Conservation (phyloP, 2,888 invertebrate species). For the Agriopis marginaria region DNA sequence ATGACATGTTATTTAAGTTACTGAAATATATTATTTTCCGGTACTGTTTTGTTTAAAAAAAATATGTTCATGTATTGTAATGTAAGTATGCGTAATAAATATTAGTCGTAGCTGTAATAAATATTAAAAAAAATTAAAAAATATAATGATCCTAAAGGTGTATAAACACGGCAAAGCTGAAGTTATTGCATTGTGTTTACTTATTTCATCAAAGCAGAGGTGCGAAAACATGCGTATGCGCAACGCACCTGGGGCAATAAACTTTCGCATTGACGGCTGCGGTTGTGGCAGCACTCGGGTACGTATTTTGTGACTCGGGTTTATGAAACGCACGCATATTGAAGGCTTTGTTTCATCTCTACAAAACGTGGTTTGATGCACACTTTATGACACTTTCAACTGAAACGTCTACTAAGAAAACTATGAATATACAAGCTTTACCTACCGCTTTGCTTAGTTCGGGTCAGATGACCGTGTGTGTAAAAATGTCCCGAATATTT, state of each 20-base stretch:
- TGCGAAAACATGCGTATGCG: constrained; percentile 65
- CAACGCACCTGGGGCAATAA: constrained; percentile 63
- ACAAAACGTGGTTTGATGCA: background rate
- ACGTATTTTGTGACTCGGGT: background rate
- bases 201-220: constrained; percentile 45
- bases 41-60: too few relatives aligned
- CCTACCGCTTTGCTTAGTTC: too few relatives aligned
- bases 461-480: too few relatives aligned
- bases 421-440: background rate
- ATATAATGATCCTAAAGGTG: background rate
- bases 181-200: constrained; percentile 18
- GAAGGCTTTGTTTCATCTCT: constrained; percentile 18
- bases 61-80: too few relatives aligned
- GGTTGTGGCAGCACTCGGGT: constrained; percentile 27
- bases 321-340: constrained; percentile 26
- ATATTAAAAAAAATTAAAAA: too few relatives aligned
- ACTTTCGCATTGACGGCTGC: constrained; percentile 56
- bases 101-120: too few relatives aligned
- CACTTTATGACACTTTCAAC: background rate
- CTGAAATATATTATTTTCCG: too few relatives aligned
- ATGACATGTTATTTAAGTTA: too few relatives aligned
- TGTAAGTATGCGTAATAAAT: too few relatives aligned
- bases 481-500: too few relatives aligned
- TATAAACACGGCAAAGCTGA: background rate
- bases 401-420: background rate